Base-by-base conservation (phyloP, 2,797 vertebrate genomes). In the Lepidocolaptes lacrymiger region DNA sequence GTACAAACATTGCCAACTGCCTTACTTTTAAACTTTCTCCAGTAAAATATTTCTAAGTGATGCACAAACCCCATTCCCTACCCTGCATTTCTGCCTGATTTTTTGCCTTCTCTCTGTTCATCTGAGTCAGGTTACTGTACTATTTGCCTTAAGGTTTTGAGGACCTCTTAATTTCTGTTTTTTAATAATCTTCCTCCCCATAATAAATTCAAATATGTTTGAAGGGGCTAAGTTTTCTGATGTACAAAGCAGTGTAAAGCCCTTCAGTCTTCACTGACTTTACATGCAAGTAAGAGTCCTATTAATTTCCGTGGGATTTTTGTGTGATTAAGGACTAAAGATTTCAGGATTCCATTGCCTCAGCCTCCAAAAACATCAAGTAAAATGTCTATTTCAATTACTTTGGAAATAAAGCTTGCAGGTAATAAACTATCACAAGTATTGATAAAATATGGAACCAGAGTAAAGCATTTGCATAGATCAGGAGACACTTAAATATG, bases 351-450 rank as follows among this genome's bases (percentile, higher is more conserved):
- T 94, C 34, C 15, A 37, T 68, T 30, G 32, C 22, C 12, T 24
- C 8, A 66, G 21, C 41, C 56, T 56, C 55, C 66, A 44, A 72
- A 89, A 89, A 54, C 58, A 30, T 78, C 37, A 54, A 89, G 32
- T 62, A 69, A 86, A 69, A 89, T 89, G 9, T 90, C 81, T 92
- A 72, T 72, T 76, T 55, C 44, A 90, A 59, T 90, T 92, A 61
- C 3, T 2, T 41, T 66, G 84, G 85, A 93, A 91, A 88, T 84
- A 61, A 81, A 82, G 27, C 22, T 89, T 78, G 20, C 34, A 90
- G 43, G 36, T 82, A 90, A 59, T 80, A 91, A 84, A 86, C 32
- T 15, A 61, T 92, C 44, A 54, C 10, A 76, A 76, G 23, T 23
- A 63, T 32, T 81, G 58, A 67, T 79, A 88, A 88, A 89, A 76